Evolutionary conservation across 2,797 vertebrate genomes (phyloP), one percentile per base, ranked within the genome.

Genomic region (Schizopygopsis malacanthus): DNA sequence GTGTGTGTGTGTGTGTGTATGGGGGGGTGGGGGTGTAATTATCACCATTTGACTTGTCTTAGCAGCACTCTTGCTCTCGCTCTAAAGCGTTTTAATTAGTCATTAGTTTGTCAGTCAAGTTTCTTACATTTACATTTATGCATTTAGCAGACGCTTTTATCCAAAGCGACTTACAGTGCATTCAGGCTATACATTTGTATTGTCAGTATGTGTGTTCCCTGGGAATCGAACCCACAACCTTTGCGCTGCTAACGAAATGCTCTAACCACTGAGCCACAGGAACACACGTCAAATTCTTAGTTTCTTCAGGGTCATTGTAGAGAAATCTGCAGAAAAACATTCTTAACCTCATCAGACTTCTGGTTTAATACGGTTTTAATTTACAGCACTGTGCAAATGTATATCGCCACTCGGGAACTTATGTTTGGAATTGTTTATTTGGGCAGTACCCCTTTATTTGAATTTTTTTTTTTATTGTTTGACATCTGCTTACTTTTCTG

Each of bases 31-130:
- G 76, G 4, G 39, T 79, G 52, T 72, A 81, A 85, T 85, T 85
- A 80, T 85, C 41, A 73, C 67, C 15, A 73, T 63, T 80, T 22
- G 25, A 80, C 69, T 75, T 85, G 71, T 71, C 37, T 80, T 63
- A 73, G 69, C 76, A 73, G 10, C 56, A 75, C 43, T 61, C 67
- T 79, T 22, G 28, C 43, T 28, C 75, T 79, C 18, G 3, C 25
- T 50, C 52, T 43, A 6, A 6, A 39, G 43, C 28, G 10, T 13
- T 85, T 72, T 59, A 85, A 72, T 72, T 79, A 67, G 61, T 67
- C 52, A 71, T 45, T 37, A 18, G 41, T 80, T 80, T 50, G 37
- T 69, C 50, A 82, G 41, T 61, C 41, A n/a, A 56, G 33, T 33
- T 33, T 33, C 33, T 33, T 33, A 33, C 33, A 33, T 33, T 33